Percentiles rank a stretch among this genome's conserved stretches.
phyloP scores from a whole-genome alignment of 2,888 invertebrate species.

The Pandemis corylana region DNA sequence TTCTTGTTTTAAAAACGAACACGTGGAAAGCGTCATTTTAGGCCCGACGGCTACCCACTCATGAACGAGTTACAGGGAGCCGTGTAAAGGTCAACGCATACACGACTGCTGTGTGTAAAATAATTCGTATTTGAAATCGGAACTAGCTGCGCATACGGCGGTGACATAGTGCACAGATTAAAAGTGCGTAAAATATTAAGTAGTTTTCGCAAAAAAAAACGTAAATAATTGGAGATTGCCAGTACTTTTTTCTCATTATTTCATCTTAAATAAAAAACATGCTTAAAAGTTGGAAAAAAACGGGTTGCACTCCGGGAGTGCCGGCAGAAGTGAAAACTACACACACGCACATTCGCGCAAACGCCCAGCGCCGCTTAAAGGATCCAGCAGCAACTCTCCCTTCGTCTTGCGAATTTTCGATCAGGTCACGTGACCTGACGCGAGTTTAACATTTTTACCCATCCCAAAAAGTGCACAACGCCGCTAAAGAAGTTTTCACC shows the following conservation, averaged over 20 bases:
- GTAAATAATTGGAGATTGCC: not conserved
- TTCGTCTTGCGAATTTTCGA: too few relatives aligned
- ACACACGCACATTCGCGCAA: too few relatives aligned
- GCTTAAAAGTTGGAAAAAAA: too few relatives aligned
- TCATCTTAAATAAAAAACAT: too few relatives aligned
- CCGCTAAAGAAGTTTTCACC: too few relatives aligned
- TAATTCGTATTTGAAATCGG: constrained; percentile 61
- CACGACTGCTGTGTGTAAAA: constrained; percentile 65
- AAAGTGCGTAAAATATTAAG: not conserved
- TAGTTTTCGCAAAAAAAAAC: not conserved
- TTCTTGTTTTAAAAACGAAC: not conserved
- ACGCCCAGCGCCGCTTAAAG: too few relatives aligned
- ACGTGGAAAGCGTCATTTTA: constrained; percentile 55
- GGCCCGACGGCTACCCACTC: constrained; percentile 47
- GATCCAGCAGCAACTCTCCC: too few relatives aligned
- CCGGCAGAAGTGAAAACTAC: too few relatives aligned
- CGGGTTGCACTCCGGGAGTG: too few relatives aligned
- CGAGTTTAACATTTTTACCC: too few relatives aligned
- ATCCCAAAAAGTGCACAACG: too few relatives aligned
- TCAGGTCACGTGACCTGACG: too few relatives aligned
- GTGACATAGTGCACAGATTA: constrained; percentile 28
- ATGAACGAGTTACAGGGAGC: constrained; percentile 62
- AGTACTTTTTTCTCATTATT: not conserved
- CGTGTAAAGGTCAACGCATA: constrained; percentile 65
- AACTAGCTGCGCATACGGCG: constrained; percentile 43